A percentile compares a stretch with the other conserved stretches of the same genome.
phyloP scores from a whole-genome alignment of 2,113 vertebrate genomes.

The Brachypteracias leptosomus region DNA sequence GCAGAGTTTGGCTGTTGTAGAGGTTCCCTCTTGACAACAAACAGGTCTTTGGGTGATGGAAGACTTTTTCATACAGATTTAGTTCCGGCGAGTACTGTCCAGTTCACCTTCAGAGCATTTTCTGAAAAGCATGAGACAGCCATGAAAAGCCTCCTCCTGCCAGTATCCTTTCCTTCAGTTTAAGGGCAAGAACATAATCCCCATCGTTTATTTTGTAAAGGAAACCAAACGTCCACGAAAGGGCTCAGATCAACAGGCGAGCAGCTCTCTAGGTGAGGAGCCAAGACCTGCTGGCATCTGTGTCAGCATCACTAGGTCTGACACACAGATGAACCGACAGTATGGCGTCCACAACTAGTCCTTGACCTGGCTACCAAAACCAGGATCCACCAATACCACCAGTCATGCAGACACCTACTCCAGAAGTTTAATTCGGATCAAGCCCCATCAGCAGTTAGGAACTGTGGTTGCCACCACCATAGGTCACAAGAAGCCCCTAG shows the following conservation, averaged over 20 bases:
- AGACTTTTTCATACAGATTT: background rate
- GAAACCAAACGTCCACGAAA: background rate
- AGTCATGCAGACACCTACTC: background rate
- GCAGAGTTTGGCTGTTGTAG: background rate
- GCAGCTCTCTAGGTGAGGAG: background rate
- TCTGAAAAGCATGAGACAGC: background rate
- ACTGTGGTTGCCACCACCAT: background rate
- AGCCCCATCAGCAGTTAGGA: background rate
- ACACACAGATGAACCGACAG: background rate
- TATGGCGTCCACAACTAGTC: background rate
- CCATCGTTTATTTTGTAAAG: background rate
- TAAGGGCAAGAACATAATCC: background rate
- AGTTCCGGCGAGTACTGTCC: fast-evolving
- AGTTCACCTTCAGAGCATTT: conserved; percentile 28
- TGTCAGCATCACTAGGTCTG: background rate
- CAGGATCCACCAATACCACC: background rate
- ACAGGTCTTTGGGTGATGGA: background rate
- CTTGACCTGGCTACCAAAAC: background rate
- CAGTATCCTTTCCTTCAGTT: background rate
- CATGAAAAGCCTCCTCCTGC: background rate
- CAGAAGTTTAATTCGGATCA: background rate
- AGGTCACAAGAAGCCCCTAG: background rate
- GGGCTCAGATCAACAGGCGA: background rate
- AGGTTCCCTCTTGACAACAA: background rate
- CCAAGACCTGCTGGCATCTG: background rate